Evolutionary conservation across 2,797 vertebrate species (phyloP), one percentile per base, ranked within the genome.

Genomic region (Ceryle rudis): DNA sequence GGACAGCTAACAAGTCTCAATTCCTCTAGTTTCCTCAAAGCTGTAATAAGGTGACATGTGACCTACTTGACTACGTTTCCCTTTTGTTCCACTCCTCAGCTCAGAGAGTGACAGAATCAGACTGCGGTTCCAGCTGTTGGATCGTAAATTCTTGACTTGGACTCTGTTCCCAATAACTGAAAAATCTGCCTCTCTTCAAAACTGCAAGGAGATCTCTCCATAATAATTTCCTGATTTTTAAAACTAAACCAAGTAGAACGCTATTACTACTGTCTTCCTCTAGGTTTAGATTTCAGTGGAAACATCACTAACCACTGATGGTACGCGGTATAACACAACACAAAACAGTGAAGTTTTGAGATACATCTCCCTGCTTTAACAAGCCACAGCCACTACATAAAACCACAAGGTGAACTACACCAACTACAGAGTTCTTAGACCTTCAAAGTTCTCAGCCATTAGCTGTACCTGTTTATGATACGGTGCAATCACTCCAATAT

Each of bases 401-500:
- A 82, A 18, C n/a, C 7, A 16, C 13, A 20, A 67, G 52, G 42
- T 14, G 10, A 94, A 74, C 72, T 8, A 72, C 9, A 75, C 42
- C 20, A 73, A 10, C 37, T 79, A 0, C 3, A 23, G 79, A 51
- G 17, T 15, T 52, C 9, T 39, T 18, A 19, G 35, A 39, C 20
- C 39, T 79, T 0, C 4, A 26, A 79, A 52, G 18, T 15, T 49
- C 10, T 35, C 16, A 17, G 39, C 28, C 20, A 46, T 25, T 22
- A 60, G 35, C 19, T 28, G 18, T 95, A 99, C 99, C 98, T 99
- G 99, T 95, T 99, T 99, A 93, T 94, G 99, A 96, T 99, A 99
- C 0, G 99, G 99, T 7, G 99, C 91, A 72, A 99, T 99, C 88
- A 99, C 98, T 19, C 99, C 99, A 10, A 99, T 99, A 94, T 99